Evolutionary conservation across 1,140 invertebrate species (phyloP).

Genomic region (Aphis craccivora): DNA sequence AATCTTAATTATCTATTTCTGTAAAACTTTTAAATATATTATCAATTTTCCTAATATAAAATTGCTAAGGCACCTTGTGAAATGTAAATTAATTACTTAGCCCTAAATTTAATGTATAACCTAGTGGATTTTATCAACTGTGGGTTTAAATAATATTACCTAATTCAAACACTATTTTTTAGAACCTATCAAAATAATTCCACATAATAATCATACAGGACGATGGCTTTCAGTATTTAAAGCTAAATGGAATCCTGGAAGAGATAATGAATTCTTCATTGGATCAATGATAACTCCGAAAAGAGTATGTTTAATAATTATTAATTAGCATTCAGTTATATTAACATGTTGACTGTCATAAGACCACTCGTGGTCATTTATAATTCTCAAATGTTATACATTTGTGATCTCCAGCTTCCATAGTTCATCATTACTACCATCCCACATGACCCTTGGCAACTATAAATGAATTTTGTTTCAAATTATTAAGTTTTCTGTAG

Average conservation of each 20-base stretch:
- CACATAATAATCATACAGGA: constrained; percentile 60
- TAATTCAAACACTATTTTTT: constrained; percentile 50
- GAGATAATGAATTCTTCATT: constrained; percentile 59
- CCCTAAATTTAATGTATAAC: neutral
- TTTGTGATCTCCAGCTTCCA: too few relatives aligned
- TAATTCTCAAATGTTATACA: too few relatives aligned
- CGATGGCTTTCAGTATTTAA: constrained; percentile 61
- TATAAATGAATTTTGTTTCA: too few relatives aligned
- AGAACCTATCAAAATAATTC: constrained; percentile 39
- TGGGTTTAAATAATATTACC: neutral
- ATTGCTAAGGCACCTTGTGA: too few relatives aligned
- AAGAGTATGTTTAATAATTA: constrained; percentile 54
- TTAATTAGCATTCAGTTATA: neutral
- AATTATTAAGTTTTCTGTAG: too few relatives aligned
- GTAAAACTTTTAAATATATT: neutral
- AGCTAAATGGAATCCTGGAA: constrained; percentile 59
- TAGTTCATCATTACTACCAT: too few relatives aligned
- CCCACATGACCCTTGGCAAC: too few relatives aligned
- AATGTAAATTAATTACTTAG: too few relatives aligned
- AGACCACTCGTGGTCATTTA: too few relatives aligned
- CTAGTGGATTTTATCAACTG: neutral
- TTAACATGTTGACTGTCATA: too few relatives aligned
- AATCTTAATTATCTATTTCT: neutral
- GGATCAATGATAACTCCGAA: constrained; percentile 59
- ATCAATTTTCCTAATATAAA: neutral